Percentiles rank a stretch among this genome's conserved stretches.
These are phyloP conservation scores for Euthynnus affinis DNA, from an alignment of 2,797 vertebrate genomes.

Conservation along the genomic window DNA sequence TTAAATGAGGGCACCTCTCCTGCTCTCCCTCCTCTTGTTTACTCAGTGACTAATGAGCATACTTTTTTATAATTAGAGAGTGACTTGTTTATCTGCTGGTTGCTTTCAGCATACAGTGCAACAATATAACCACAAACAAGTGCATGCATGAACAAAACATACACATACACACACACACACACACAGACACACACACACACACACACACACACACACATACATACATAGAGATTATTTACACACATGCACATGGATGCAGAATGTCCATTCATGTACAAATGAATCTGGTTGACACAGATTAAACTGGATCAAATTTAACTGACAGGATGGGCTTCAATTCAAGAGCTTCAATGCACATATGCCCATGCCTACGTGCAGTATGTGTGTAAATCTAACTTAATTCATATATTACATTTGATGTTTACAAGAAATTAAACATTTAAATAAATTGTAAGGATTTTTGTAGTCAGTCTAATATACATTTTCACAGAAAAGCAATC, in stretches of 20 bases:
- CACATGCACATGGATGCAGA: neutral
- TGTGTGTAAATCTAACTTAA: neutral
- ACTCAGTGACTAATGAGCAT: constrained; percentile 47
- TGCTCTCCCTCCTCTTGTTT: constrained; percentile 45
- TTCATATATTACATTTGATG: neutral
- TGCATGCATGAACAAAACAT: constrained; percentile 9
- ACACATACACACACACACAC: neutral
- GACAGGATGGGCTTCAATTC: neutral
- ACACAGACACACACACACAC: too few relatives aligned
- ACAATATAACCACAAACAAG: neutral
- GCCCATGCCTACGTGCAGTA: neutral
- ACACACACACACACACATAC: neutral
- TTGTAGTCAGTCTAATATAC: neutral
- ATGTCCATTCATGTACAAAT: constrained; percentile 11
- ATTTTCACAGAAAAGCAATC: constrained; percentile 58
- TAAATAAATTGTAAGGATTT: neutral
- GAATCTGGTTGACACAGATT: neutral
- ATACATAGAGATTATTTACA: neutral
- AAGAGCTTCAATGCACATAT: neutral
- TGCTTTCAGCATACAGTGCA: constrained; percentile 12
- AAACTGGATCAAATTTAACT: neutral
- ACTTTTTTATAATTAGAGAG: constrained; percentile 51
- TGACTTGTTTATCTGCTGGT: constrained; percentile 35
- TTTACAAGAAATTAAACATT: neutral
- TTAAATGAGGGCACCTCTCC: constrained; percentile 17